phyloP scores from a whole-genome alignment of 2,888 invertebrate species.

The Mimachlamys varia region DNA sequence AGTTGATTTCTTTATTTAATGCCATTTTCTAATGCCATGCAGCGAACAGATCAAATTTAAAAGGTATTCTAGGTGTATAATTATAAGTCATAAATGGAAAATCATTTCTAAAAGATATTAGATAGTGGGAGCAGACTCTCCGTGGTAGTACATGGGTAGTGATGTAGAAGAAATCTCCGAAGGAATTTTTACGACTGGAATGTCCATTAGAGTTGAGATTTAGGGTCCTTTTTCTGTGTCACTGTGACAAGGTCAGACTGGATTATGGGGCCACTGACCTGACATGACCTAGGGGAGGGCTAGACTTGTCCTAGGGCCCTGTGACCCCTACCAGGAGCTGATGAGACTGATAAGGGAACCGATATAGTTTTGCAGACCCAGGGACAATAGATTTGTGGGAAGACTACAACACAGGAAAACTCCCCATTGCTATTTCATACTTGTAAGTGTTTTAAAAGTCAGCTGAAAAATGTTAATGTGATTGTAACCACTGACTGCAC shows the following conservation, averaged over 20 bases:
- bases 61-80: too few relatives aligned
- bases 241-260: not conserved
- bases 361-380: not conserved
- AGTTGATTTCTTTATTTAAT: too few relatives aligned
- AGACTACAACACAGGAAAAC: not conserved
- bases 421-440: constrained; percentile 20
- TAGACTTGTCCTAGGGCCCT: not conserved
- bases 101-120: too few relatives aligned
- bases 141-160: not conserved
- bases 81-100: not conserved
- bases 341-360: not conserved
- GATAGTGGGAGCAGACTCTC: not conserved
- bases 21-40: too few relatives aligned
- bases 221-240: not conserved
- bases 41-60: too few relatives aligned
- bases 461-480: constrained; percentile 5
- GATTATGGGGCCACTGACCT: not conserved
- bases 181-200: not conserved
- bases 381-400: not conserved
- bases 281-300: not conserved
- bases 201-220: not conserved
- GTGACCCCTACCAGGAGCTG: not conserved
- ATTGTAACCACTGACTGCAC: not conserved
- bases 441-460: constrained; percentile 13
- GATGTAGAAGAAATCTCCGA: not conserved